These are phyloP conservation scores for Acipenser transmontanus DNA, from an alignment of 2,797 vertebrate species.

Conservation along the genomic window DNA sequence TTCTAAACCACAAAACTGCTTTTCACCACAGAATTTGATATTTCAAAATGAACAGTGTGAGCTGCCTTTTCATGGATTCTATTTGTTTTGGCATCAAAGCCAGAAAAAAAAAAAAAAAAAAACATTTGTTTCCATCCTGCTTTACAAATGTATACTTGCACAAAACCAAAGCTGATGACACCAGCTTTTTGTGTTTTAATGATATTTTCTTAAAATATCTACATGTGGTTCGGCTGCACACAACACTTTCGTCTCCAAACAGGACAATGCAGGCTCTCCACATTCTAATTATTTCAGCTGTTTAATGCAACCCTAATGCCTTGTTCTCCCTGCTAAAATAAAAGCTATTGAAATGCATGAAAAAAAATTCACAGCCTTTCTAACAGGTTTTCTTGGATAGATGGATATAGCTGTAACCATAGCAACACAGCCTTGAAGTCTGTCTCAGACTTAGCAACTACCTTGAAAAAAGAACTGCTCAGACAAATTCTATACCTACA, in stretches of 20 bases:
- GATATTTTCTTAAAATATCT: too few species aligned
- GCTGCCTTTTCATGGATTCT: conserved; percentile 44
- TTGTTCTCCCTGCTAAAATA: conserved; percentile 6
- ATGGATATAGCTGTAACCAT: conserved; percentile 57
- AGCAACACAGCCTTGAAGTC: conserved; percentile 42
- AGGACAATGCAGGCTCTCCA: neutral
- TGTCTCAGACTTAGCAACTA: conserved; percentile 24
- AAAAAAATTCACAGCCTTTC: conserved; percentile 20
- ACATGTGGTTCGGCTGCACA: too few species aligned
- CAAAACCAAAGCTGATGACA: too few species aligned
- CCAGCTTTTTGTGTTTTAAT: too few species aligned
- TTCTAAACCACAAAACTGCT: neutral
- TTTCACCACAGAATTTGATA: conserved; percentile 4
- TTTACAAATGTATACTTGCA: too few species aligned
- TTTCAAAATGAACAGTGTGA: conserved; percentile 36
- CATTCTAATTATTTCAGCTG: conserved; percentile 3
- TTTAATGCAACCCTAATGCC: neutral
- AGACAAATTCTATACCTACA: conserved; percentile 5
- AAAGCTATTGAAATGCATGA: conserved; percentile 22
- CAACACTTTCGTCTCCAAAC: neutral
- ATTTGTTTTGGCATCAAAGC: conserved; percentile 47
- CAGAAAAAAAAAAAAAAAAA: conserved; percentile 6
- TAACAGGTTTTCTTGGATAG: conserved; percentile 36
- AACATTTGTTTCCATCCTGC: conserved; percentile 18
- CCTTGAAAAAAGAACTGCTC: conserved; percentile 23